Evolutionary conservation across 2,888 invertebrate genomes (phyloP), one percentile per base, ranked within the genome.

Genomic region (Acronicta aceris): DNA sequence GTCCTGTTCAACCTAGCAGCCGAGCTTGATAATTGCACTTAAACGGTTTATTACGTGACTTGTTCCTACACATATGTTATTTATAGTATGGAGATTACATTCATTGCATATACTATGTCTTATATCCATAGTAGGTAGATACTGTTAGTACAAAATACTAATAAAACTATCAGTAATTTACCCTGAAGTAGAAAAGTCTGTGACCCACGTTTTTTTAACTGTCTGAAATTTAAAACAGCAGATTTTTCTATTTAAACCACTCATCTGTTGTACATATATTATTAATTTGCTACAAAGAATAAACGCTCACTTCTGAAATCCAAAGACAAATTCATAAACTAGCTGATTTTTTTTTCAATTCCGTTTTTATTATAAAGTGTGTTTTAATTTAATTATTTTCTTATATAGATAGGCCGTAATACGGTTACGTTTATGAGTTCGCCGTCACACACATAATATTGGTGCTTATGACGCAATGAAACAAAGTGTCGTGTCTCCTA

Each of bases 381-480:
- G 10, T 61, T 30, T 41, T 15, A 36, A 49, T 42, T 36, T 40
- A 46, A 60, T 67, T 57, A 45, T 40, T 52, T 52, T 56, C 38
- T 47, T 62, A n/a, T n/a, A n/a, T n/a, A n/a, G 38, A 59, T 57
- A 43, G 41, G 15, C 25, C 58, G 40, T 54, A 54, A 55, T 58
- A 51, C 40, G 17, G 15, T 48, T 51, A 46, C 43, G 51, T 68
- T 71, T 65, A 64, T 52, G 43, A 60, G 41, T 52, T 68, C 53
- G 42, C 76, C 77, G 76, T 79, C 79, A 81, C 62, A 57, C 49
- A 59, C 52, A 57, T 52, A 60, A 70, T 66, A 63, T 64, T 60
- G 65, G 62, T 53, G 53, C 36, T 56, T 71, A 62, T 80, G 78
- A 81, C 80, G 76, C 71, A 79, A 77, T 55, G 10, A 9, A 52